These are phyloP conservation scores for Nannoperca obscura DNA, from an alignment of 2,797 vertebrate genomes.

Conservation along the genomic window DNA sequence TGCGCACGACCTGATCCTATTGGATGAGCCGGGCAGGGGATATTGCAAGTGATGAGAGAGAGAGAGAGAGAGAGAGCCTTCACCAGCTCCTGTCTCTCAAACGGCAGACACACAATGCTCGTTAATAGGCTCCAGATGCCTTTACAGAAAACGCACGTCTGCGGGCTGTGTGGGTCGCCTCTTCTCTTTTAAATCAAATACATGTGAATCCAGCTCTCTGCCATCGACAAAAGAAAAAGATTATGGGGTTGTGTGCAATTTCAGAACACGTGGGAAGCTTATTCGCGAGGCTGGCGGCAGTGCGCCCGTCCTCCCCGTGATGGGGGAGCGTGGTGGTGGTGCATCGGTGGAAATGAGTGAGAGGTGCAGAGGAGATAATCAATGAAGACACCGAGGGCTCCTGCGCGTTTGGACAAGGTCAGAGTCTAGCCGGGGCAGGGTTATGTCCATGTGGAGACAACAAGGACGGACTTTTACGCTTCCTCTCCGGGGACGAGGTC, in stretches of 20 bases:
- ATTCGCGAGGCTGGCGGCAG: slow-evolving; percentile 53
- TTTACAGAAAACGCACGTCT: slow-evolving; percentile 56
- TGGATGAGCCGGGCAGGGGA: slow-evolving; percentile 63
- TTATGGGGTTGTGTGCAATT: slow-evolving; percentile 49
- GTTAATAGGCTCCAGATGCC: slow-evolving; percentile 70
- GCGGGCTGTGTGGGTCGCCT: slow-evolving; percentile 21
- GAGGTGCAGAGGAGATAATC: slow-evolving; percentile 64
- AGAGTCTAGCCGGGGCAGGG: slow-evolving; percentile 59
- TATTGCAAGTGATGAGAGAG: slow-evolving; percentile 44
- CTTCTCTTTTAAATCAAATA: background rate
- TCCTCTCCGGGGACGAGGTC: slow-evolving; percentile 64
- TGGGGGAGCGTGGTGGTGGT: slow-evolving; percentile 70
- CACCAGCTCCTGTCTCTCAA: slow-evolving; percentile 55
- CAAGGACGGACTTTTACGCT: slow-evolving; percentile 71
- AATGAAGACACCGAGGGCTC: slow-evolving; percentile 63
- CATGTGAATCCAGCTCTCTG: background rate
- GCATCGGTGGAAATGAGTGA: slow-evolving; percentile 69
- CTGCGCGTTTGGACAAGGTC: slow-evolving; percentile 67
- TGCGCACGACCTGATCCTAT: slow-evolving; percentile 69
- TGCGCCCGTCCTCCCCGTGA: slow-evolving; percentile 64
- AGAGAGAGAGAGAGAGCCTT: slow-evolving; percentile 34
- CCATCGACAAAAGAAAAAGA: slow-evolving; percentile 18
- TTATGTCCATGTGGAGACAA: slow-evolving; percentile 71
- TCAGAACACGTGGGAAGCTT: slow-evolving; percentile 68
- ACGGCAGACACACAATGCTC: slow-evolving; percentile 45